Evolutionary conservation across 2,888 invertebrate species (phyloP), one percentile per base, ranked within the genome.

Genomic region (Ephialtes manifestator): DNA sequence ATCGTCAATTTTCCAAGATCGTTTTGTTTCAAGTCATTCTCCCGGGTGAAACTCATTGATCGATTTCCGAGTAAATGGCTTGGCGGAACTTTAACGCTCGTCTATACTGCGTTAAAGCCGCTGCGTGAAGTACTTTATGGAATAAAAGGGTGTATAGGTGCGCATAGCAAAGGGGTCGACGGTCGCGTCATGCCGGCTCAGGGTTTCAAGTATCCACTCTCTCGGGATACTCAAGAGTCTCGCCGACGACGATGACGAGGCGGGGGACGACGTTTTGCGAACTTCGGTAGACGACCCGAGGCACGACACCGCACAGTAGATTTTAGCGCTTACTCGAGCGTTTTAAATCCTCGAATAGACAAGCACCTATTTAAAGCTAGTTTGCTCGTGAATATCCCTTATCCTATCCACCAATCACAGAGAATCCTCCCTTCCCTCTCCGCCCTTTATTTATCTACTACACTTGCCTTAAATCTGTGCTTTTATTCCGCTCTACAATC

Each of bases 311-410:
- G 71, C 87, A 80, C 81, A 86, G 86, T 86, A 48, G 85, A 90
- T 88, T 91, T 91, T 90, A 91, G 86, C 89, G 91, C 91, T 91
- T 90, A 91, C 89, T 88, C 90, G 86, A 86, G 87, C 88, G 82
- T 89, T 90, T 90, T 87, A 88, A 90, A 89, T 90, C 87, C 85
- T 90, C 88, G 84, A 89, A 85, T 86, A 87, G 89, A 88, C 86
- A 81, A 89, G 86, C 86, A 86, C 86, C 86, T 88, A 86, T 89
- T 90, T 79, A 78, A 86, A 70, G 77, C 71, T 81, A 65, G 63
- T 63, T 68, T 65, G 71, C 74, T 77, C 51, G 76, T 43, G 46
- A 67, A 74, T 74, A 68, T 74, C 10, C 68, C 58, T 68, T 43
- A 5, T 53, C 20, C 20, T 5, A 28, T 8, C n/a, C 46, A 8